Percentiles rank a stretch among this genome's conserved stretches.
phyloP scores from a whole-genome alignment of 2,888 invertebrate species.

The Schrankia costaestrigalis region DNA sequence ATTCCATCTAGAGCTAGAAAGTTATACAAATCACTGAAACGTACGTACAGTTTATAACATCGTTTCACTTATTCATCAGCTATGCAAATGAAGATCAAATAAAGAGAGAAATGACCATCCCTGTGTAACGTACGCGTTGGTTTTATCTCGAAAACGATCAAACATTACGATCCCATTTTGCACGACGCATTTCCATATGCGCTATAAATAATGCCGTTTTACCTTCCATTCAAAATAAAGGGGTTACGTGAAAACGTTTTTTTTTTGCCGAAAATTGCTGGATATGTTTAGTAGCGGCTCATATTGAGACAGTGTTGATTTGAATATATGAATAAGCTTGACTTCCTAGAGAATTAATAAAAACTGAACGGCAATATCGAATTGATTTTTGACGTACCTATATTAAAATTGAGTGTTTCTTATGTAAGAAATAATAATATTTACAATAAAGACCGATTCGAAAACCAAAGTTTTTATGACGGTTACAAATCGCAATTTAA shows the following conservation, averaged over 20 bases:
- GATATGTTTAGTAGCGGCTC: slow-evolving; percentile 27
- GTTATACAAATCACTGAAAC: slow-evolving; percentile 27
- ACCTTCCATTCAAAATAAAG: slow-evolving; percentile 51
- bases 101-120: slow-evolving; percentile 57
- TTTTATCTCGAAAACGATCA: slow-evolving; percentile 67
- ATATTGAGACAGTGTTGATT: too few relatives aligned
- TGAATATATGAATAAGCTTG: too few relatives aligned
- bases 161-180: slow-evolving; percentile 64
- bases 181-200: slow-evolving; percentile 58
- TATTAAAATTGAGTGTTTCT: too few relatives aligned
- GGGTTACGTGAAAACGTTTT: slow-evolving; percentile 23
- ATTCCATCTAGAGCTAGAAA: too few relatives aligned
- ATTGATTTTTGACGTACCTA: too few relatives aligned
- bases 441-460: too few relatives aligned
- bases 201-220: slow-evolving; percentile 59
- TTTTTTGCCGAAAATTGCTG: slow-evolving; percentile 27
- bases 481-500: too few relatives aligned
- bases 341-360: too few relatives aligned
- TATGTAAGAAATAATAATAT: too few relatives aligned
- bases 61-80: slow-evolving; percentile 54
- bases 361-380: too few relatives aligned
- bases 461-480: too few relatives aligned
- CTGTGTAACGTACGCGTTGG: slow-evolving; percentile 40
- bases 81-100: slow-evolving; percentile 68
- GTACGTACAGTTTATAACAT: slow-evolving; percentile 43